phyloP scores from a whole-genome alignment of 1,140 invertebrate species.

The Apis dorsata region DNA sequence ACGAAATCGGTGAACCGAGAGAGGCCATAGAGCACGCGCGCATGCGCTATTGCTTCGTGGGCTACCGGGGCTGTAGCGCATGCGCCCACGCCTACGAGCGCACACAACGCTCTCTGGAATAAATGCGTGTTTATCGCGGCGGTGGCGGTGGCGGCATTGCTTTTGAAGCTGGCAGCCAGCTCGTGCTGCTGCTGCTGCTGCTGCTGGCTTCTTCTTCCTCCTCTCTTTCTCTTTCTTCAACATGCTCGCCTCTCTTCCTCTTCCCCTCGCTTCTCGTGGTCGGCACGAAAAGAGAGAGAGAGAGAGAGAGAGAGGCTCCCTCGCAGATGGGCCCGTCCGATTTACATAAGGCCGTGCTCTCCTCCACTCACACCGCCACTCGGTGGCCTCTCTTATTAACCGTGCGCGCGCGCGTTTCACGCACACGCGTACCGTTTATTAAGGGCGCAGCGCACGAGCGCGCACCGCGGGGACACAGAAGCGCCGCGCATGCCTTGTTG shows the following conservation, averaged over 20 bases:
- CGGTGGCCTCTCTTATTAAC: conserved; percentile 65
- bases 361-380: conserved; percentile 47
- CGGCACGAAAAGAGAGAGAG: background rate
- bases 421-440: conserved; percentile 65
- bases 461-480: conserved; percentile 70
- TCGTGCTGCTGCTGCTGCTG: conserved; percentile 49
- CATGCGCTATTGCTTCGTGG: conserved; percentile 47
- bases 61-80: conserved; percentile 40
- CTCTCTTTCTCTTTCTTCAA: background rate
- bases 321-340: conserved; percentile 65
- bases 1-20: background rate
- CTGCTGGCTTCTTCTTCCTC: conserved; percentile 5
- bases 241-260: background rate
- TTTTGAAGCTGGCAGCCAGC: conserved; percentile 70
- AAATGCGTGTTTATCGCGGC: conserved; percentile 77
- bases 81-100: conserved; percentile 53
- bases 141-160: conserved; percentile 70
- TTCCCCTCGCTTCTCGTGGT: background rate
- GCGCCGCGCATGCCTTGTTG: conserved; percentile 75
- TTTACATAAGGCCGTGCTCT: conserved; percentile 68
- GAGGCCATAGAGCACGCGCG: conserved; percentile 46
- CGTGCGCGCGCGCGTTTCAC: conserved; percentile 47
- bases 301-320: background rate
- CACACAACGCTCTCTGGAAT: conserved; percentile 69
- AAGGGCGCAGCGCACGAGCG: conserved; percentile 67